These are phyloP conservation scores for Neosalanx taihuensis DNA, from an alignment of 2,797 vertebrate species.

Conservation along the genomic window DNA sequence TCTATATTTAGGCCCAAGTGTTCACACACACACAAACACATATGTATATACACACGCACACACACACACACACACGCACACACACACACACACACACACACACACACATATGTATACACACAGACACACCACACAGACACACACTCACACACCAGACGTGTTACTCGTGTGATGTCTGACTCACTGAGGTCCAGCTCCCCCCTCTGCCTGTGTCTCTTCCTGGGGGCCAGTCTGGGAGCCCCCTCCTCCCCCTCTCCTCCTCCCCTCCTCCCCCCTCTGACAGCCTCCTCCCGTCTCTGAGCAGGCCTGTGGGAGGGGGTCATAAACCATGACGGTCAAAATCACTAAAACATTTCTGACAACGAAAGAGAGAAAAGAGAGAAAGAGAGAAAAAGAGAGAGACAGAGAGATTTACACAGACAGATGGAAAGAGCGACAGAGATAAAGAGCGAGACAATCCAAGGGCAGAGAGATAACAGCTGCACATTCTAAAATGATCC, in stretches of 20 bases:
- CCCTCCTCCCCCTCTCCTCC: conserved; percentile 22
- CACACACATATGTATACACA: too few relatives aligned
- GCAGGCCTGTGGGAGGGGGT: conserved; percentile 27
- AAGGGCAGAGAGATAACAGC: background rate
- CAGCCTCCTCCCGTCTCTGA: conserved; percentile 6
- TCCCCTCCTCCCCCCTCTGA: conserved; percentile 3
- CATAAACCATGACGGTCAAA: too few relatives aligned
- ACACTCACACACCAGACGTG: too few relatives aligned
- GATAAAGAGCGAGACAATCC: background rate
- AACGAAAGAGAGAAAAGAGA: background rate
- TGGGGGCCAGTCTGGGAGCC: background rate
- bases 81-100: too few relatives aligned
- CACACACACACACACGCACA: too few relatives aligned
- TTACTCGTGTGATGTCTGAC: conserved; percentile 28
- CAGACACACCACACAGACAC: too few relatives aligned
- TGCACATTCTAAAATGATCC: background rate
- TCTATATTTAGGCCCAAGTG: background rate
- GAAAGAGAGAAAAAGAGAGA: too few relatives aligned
- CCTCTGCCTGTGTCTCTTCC: conserved; percentile 46
- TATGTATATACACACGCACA: too few relatives aligned
- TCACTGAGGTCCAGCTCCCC: conserved; percentile 61
- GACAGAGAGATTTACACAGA: too few relatives aligned
- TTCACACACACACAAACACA: background rate
- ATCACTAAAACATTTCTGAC: background rate
- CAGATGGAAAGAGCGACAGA: background rate